Evolutionary conservation across 1,140 invertebrate species (phyloP), one percentile per base, ranked within the genome.

Genomic region (Chionoecetes opilio): DNA sequence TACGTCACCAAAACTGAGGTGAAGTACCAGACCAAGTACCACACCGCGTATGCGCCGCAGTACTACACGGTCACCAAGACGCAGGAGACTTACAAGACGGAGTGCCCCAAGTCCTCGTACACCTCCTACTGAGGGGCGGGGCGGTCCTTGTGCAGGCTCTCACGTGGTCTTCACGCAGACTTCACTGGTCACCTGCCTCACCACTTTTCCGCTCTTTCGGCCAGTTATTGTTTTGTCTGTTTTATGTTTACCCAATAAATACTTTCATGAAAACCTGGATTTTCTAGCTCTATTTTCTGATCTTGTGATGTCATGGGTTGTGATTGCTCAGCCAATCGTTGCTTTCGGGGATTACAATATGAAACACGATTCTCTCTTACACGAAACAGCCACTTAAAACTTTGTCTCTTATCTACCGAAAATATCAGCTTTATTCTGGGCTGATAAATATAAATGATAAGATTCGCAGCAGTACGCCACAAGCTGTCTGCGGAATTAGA

Each of bases 1-100:
- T 93, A 93, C 92, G 32, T 93, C 35, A 82, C 92, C 82, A 41
- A 37, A 29, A 46, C 37, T 35, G 53, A 82, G 3, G 35, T 53
- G 8, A 37, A 93, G 38, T 91, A 91, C 90, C 14, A 91, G 21
- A 91, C 90, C 31, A 26, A 93, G 91, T 93, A 93, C 91, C 9
- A 85, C 9, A 93, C 91, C 21, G 29, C 31, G 82, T 37, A 85
- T 29, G 91, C 85, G 17, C 91, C 91, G 3, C 46, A 93, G 91
- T 93, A 93, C 82, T 37, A 85, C 32, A 93, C 91, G n/a, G 32
- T 84, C 0, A 84, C 63, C 82, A 82, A 82, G 35, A 92, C 90
- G 3, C 82, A 93, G 82, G n/a, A 82, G 32, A 9, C 32, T 26
- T 93, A 85, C 82, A 37, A 85, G n/a, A 93, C 91, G 75, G 88